Percentiles rank a stretch among this genome's conserved stretches.
Evolutionary conservation across 2,113 vertebrate species (phyloP).

Genomic region (Chelonoidis abingdonii): DNA sequence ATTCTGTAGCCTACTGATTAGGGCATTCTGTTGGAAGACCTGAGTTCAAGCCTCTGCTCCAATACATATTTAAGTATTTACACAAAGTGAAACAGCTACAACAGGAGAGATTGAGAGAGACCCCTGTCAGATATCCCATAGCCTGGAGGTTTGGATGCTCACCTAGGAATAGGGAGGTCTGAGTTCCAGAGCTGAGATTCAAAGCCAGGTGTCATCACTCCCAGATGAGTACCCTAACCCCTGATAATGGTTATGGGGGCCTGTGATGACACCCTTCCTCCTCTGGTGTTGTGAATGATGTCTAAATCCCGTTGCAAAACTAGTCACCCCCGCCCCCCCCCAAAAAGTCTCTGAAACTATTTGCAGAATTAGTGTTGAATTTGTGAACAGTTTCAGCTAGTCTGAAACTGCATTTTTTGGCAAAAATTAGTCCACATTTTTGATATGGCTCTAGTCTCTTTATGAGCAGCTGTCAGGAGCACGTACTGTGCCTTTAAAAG

Average conservation of each 20-base stretch:
- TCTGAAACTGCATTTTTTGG: neutral
- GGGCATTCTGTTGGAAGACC: too few relatives aligned
- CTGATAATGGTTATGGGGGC: neutral
- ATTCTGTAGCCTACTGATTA: too few relatives aligned
- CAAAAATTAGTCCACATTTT: neutral
- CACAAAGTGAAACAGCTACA: too few relatives aligned
- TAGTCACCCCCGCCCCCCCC: accelerated
- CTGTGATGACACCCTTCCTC: neutral
- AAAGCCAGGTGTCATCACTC: too few relatives aligned
- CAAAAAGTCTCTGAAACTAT: neutral
- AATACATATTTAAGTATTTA: too few relatives aligned
- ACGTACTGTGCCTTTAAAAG: neutral
- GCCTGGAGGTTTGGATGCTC: too few relatives aligned
- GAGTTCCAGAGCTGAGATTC: too few relatives aligned
- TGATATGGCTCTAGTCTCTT: neutral
- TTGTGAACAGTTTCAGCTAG: neutral
- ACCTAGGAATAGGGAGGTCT: too few relatives aligned
- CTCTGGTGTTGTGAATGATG: neutral
- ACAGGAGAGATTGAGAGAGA: too few relatives aligned
- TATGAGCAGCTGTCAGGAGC: neutral
- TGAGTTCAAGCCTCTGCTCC: too few relatives aligned
- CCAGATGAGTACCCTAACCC: too few relatives aligned
- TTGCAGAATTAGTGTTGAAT: neutral
- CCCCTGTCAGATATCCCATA: too few relatives aligned
- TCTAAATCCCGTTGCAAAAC: neutral